A percentile compares a stretch with the other conserved stretches of the same genome.
Conservation (phyloP, 1,140 invertebrate species). For the Diabrotica undecimpunctata region DNA sequence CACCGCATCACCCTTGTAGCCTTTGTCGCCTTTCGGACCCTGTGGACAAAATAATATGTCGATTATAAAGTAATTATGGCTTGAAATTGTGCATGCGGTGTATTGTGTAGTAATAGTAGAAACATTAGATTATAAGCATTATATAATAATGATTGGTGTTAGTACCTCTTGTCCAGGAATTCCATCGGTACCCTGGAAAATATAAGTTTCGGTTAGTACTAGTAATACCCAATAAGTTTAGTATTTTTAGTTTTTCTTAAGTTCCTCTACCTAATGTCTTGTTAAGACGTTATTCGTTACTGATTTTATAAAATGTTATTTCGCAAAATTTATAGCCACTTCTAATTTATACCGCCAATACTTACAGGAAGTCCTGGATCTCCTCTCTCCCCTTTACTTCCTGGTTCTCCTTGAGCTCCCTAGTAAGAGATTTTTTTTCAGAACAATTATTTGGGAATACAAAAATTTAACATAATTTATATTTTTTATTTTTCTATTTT, state of each 20-base stretch:
- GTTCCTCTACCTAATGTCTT: no score
- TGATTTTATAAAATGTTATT: no score
- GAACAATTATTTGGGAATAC: not conserved
- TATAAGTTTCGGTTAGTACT: constrained; percentile 23
- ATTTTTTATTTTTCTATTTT: no score
- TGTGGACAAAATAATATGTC: constrained; percentile 49
- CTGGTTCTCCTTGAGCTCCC: constrained; percentile 88
- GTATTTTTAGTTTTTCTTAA: no score
- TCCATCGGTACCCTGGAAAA: constrained; percentile 84
- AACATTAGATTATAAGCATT: no score
- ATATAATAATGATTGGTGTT: not conserved
- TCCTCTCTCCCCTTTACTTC: constrained; percentile 84
- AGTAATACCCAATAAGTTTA: no score
- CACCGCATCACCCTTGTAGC: constrained; percentile 81
- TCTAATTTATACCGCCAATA: constrained; percentile 34
- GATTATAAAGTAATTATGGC: no score
- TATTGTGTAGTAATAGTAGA: no score
- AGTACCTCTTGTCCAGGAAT: constrained; percentile 85
- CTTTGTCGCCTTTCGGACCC: constrained; percentile 84
- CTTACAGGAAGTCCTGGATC: constrained; percentile 88
- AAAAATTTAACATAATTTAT: no score
- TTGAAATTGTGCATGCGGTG: no score
- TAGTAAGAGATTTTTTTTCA: constrained; percentile 46
- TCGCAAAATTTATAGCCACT: no score
- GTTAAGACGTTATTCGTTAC: no score